Evolutionary conservation across 2,797 vertebrate genomes (phyloP).

Genomic region (Myotis vivesi): DNA sequence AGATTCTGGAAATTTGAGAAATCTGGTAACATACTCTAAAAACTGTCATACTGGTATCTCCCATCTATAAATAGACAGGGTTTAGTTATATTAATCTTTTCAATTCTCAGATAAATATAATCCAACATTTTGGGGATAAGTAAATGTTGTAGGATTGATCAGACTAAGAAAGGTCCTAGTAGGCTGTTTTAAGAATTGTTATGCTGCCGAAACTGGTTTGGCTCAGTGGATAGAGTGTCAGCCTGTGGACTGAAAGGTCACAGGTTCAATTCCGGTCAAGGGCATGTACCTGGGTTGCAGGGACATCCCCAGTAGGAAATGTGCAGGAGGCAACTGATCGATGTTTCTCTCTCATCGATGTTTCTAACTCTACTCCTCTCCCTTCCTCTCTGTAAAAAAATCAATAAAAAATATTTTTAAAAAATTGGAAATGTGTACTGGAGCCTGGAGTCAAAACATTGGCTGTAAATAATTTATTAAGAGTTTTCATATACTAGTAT

Average conservation of each 20-base stretch:
- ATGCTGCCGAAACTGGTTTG: too few species aligned
- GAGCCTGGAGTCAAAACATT: background rate
- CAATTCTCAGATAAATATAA: slow-evolving; percentile 3
- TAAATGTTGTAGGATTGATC: background rate
- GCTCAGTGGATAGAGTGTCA: too few species aligned
- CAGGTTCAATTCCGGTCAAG: too few species aligned
- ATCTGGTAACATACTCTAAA: background rate
- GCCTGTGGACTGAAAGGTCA: too few species aligned
- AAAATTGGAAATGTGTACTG: background rate
- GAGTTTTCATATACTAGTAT: background rate
- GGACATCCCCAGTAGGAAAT: too few species aligned
- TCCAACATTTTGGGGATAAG: background rate
- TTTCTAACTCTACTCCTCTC: too few species aligned
- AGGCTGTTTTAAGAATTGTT: background rate
- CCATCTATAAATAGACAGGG: background rate
- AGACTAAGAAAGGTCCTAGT: background rate
- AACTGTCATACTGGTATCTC: background rate
- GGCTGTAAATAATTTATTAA: background rate
- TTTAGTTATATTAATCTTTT: background rate
- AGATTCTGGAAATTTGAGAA: background rate
- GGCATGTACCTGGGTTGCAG: too few species aligned
- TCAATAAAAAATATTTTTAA: too few species aligned
- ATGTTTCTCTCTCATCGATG: too few species aligned
- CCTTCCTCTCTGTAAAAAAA: too few species aligned
- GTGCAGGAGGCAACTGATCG: too few species aligned